Conservation (phyloP, 1,140 invertebrate genomes). For the Dufourea novaeangliae region DNA sequence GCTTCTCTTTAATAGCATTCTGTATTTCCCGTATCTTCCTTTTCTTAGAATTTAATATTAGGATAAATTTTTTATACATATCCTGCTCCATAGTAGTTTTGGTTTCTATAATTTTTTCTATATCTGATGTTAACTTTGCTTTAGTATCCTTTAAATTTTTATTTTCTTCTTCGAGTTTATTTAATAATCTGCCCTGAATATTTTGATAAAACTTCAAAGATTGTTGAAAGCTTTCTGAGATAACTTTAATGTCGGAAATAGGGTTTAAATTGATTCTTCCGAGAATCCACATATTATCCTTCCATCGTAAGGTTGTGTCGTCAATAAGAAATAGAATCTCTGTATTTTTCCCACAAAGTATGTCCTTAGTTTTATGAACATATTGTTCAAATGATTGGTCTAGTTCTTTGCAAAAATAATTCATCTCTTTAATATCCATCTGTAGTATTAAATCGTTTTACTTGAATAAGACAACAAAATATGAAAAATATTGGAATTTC, state of each 20-base stretch:
- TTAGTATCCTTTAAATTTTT: conserved; percentile 34
- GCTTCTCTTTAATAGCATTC: conserved; percentile 23
- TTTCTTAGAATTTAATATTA: conserved; percentile 67
- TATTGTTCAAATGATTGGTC: conserved; percentile 49
- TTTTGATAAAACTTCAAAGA: conserved; percentile 40
- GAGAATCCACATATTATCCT: conserved; percentile 43
- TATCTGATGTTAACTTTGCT: conserved; percentile 22
- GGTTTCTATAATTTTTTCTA: conserved; percentile 43
- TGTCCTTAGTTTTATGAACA: conserved; percentile 50
- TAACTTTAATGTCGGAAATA: conserved; percentile 38
- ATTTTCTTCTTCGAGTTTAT: conserved; percentile 49
- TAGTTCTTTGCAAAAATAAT: conserved; percentile 39
- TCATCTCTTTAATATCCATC: conserved; percentile 36
- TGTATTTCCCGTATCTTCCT: conserved; percentile 59
- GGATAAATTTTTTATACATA: conserved; percentile 59
- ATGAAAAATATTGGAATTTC: background rate
- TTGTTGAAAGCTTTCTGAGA: conserved; percentile 47
- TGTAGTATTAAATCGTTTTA: conserved; percentile 39
- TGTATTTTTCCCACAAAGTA: conserved; percentile 45
- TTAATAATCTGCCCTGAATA: conserved; percentile 26
- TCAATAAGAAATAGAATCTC: conserved; percentile 59
- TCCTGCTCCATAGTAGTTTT: conserved; percentile 60
- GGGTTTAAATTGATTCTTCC: conserved; percentile 53
- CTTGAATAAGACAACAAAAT: background rate
- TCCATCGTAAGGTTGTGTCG: conserved; percentile 56